Percentiles rank a stretch among this genome's conserved stretches.
Conservation (phyloP, 2,888 invertebrate genomes). For the Geotrupes spiniger region DNA sequence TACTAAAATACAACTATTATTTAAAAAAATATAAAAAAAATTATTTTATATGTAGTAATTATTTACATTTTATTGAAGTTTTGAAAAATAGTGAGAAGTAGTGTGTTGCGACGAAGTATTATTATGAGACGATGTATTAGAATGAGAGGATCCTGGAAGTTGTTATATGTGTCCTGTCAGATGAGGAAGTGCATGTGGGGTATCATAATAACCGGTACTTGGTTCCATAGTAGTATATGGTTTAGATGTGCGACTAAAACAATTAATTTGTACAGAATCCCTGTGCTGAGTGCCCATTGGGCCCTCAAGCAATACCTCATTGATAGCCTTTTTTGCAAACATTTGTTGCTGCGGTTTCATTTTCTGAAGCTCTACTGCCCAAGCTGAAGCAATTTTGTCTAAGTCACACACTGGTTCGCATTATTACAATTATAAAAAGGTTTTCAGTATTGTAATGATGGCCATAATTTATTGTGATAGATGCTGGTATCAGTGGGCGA, state of each 20-base stretch:
- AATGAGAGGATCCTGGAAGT: too few species aligned
- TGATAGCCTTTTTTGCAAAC: slow-evolving; percentile 50
- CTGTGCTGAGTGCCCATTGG: slow-evolving; percentile 48
- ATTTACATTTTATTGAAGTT: too few species aligned
- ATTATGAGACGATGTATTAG: neutral
- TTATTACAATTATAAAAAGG: too few species aligned
- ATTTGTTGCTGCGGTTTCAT: slow-evolving; percentile 50
- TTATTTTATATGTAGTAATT: too few species aligned
- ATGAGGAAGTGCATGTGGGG: too few species aligned
- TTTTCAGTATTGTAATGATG: too few species aligned
- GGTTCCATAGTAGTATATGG: neutral
- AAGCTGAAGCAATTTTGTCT: slow-evolving; percentile 48
- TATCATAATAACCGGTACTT: too few species aligned
- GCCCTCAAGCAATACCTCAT: slow-evolving; percentile 50
- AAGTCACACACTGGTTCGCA: slow-evolving; percentile 37
- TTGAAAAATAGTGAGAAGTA: neutral
- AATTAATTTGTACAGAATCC: slow-evolving; percentile 40
- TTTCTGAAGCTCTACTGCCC: slow-evolving; percentile 49
- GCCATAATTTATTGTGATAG: too few species aligned
- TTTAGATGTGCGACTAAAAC: too few species aligned
- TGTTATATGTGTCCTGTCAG: too few species aligned
- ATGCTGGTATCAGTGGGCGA: slow-evolving; percentile 29
- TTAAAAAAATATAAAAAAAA: neutral
- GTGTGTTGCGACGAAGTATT: too few species aligned
- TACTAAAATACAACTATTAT: slow-evolving; percentile 7